Evolutionary conservation across 2,113 vertebrate species (phyloP), one percentile per base, ranked within the genome.

Genomic region (Cranoglanis bouderius): DNA sequence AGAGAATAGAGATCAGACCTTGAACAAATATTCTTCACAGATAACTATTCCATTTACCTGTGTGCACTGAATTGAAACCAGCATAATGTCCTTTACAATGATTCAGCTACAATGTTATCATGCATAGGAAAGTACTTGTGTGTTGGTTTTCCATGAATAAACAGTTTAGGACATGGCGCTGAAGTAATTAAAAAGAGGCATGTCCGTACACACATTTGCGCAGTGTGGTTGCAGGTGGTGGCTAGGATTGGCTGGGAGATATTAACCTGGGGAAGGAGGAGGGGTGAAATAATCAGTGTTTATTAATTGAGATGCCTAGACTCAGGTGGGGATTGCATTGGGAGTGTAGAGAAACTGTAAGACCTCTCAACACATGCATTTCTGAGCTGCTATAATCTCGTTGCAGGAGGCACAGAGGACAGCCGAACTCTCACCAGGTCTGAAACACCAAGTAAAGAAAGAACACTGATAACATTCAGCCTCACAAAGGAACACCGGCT

Each of bases 381-480:
- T 63, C 4, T 38, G n/a, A 85, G 26, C 72, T 29, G 6, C 14
- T 80, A 14, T 67, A 67, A 67, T 85, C 59, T 49, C 55, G 2
- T 21, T 80, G 61, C 87, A 74, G 67, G 78, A 82, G 21, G 14
- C 61, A 49, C 43, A 49, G 29, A 90, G 84, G 87, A 83, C 87
- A 75, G 78, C 83, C 70, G 35, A 90, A 90, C 86, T 84, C 86
- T 63, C 85, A 53, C 91, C 89, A 90, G 84, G 90, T 90, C 84
- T 38, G 10, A 32, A 55, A 55, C 57, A 57, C 80, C 85, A 65
- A 88, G 87, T 89, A 91, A 91, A 85, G 21, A 84, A 86, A 87
- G 51, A 89, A 89, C 91, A 89, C 90, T 88, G 92, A 92, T 94
- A 92, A 90, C 91, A 91, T 91, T 92, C 92, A 88, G 90, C 89